A percentile compares a stretch with the other conserved stretches of the same genome.
phyloP scores from a whole-genome alignment of 2,797 vertebrate species.

The Mallotus villosus region DNA sequence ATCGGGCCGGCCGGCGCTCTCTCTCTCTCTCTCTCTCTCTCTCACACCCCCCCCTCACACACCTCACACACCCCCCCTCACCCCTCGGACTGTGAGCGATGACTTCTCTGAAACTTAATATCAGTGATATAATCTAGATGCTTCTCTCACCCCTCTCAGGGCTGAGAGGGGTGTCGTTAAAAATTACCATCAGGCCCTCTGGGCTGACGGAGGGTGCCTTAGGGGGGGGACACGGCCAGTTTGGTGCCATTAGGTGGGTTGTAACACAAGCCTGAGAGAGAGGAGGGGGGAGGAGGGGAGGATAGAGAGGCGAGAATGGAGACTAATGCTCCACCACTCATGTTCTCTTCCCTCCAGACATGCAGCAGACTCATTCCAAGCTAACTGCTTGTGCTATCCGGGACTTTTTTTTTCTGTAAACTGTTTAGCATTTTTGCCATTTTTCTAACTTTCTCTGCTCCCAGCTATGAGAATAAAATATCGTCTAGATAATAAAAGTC shows the following conservation, averaged over 20 bases:
- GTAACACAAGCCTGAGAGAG: slow-evolving; percentile 62
- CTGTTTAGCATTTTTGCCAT: slow-evolving; percentile 38
- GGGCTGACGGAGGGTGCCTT: slow-evolving; percentile 50
- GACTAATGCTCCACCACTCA: slow-evolving; percentile 63
- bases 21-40: slow-evolving; percentile 33
- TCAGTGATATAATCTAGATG: slow-evolving; percentile 75
- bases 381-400: slow-evolving; percentile 43
- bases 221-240: slow-evolving; percentile 60
- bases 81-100: slow-evolving; percentile 57
- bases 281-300: background rate
- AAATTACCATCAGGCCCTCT: slow-evolving; percentile 53
- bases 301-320: slow-evolving; percentile 30
- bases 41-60: slow-evolving; percentile 28
- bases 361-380: slow-evolving; percentile 51
- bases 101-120: slow-evolving; percentile 76
- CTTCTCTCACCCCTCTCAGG: slow-evolving; percentile 57
- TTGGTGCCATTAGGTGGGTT: slow-evolving; percentile 65
- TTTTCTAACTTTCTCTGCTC: slow-evolving; percentile 27
- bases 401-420: slow-evolving; percentile 32
- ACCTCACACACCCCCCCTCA: slow-evolving; percentile 8
- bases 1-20: slow-evolving; percentile 52
- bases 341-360: slow-evolving; percentile 50
- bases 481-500: background rate
- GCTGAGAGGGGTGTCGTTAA: slow-evolving; percentile 58
- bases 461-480: slow-evolving; percentile 11